phyloP scores from a whole-genome alignment of 2,113 vertebrate genomes.

The Romanogobio albipinnatus region DNA sequence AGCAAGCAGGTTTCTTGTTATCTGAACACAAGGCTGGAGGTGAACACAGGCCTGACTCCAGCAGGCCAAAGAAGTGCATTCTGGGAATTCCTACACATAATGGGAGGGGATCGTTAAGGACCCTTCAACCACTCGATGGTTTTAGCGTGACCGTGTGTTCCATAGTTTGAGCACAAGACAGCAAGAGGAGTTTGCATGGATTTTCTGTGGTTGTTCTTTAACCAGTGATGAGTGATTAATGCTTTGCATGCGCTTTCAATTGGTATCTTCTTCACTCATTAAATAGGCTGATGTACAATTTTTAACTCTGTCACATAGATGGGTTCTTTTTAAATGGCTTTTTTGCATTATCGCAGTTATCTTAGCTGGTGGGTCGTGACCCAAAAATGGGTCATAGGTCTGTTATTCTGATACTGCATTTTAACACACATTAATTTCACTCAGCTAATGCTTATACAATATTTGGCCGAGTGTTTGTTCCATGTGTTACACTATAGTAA shows the following conservation, averaged over 20 bases:
- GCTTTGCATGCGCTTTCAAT: neutral
- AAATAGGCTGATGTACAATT: neutral
- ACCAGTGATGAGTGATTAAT: neutral
- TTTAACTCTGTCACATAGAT: neutral
- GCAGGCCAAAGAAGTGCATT: conserved; percentile 16
- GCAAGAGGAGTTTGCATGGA: neutral
- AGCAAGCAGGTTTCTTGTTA: neutral
- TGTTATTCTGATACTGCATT: neutral
- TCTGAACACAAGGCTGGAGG: neutral
- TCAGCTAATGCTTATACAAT: neutral
- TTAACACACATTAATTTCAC: neutral
- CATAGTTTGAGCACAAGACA: neutral
- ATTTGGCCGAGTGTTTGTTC: neutral
- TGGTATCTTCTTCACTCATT: neutral
- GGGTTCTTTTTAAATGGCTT: neutral
- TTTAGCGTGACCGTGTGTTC: neutral
- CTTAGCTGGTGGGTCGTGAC: neutral
- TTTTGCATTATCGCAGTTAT: neutral
- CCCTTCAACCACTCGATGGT: conserved; percentile 11
- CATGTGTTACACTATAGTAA: neutral
- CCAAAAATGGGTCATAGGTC: neutral
- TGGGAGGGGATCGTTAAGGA: neutral
- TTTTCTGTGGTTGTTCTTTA: conserved; percentile 17
- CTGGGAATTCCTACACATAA: conserved; percentile 21
- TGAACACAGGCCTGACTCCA: neutral